Percentiles rank a stretch among this genome's conserved stretches.
These are phyloP conservation scores for Stictonetta naevosa DNA, from an alignment of 2,113 vertebrate species.

Conservation along the genomic window DNA sequence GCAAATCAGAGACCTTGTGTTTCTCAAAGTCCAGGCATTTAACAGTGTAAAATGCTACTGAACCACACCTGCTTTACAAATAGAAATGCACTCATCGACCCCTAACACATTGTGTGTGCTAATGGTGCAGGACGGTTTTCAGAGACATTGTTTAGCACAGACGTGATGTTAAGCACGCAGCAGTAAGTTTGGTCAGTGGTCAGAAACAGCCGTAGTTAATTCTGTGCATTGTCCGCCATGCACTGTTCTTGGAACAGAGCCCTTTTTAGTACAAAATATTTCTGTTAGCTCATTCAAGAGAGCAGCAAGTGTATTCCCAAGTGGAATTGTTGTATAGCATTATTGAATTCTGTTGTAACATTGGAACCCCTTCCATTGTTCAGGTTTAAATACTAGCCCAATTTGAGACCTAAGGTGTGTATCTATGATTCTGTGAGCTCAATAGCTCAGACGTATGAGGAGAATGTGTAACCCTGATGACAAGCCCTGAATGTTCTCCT, in stretches of 20 bases:
- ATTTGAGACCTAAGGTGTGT: background rate
- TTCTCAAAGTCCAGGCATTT: background rate
- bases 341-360: background rate
- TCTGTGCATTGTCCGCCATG: background rate
- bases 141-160: background rate
- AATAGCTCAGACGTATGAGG: accelerated
- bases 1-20: background rate
- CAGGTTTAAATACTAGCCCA: background rate
- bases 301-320: background rate
- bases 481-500: background rate
- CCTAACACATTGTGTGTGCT: background rate
- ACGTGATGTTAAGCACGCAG: background rate
- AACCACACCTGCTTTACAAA: background rate
- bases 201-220: background rate
- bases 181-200: background rate
- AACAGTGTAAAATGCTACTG: background rate
- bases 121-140: background rate
- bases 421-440: background rate
- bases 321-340: background rate
- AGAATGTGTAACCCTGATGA: background rate
- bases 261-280: background rate
- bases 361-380: background rate
- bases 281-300: constrained; percentile 18
- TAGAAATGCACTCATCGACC: background rate
- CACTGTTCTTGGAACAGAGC: constrained; percentile 33